Conservation (phyloP, 2,113 vertebrate species). For the Catharus bicknelli region DNA sequence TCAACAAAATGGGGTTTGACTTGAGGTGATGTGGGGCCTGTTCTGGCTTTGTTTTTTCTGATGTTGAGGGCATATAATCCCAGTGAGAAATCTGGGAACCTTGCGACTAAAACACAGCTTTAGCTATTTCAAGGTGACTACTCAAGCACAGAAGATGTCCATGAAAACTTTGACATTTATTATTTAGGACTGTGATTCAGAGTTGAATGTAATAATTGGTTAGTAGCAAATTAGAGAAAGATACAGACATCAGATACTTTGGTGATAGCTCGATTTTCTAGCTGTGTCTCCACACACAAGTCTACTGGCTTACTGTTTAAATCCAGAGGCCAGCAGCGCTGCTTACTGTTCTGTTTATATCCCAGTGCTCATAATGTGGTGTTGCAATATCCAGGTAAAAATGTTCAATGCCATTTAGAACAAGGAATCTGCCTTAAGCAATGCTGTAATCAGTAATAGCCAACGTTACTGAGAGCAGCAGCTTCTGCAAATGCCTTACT, state of each 20-base stretch:
- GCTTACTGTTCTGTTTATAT: not conserved
- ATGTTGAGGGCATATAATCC: not conserved
- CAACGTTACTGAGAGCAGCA: not conserved
- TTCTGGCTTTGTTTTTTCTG: not conserved
- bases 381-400: conserved; percentile 33
- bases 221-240: not conserved
- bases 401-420: conserved; percentile 41
- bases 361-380: not conserved
- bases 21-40: not conserved
- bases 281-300: not conserved
- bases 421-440: conserved; percentile 13
- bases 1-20: not conserved
- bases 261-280: not conserved
- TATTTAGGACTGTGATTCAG: not conserved
- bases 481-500: conserved; percentile 13
- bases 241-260: not conserved
- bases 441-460: not conserved
- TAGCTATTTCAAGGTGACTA: not conserved
- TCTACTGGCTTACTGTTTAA: not conserved
- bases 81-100: not conserved
- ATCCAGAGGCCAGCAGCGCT: not conserved
- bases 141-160: not conserved
- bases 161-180: conserved; percentile 2
- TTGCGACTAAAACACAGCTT: not conserved
- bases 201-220: not conserved